A percentile compares a stretch with the other conserved stretches of the same genome.
phyloP scores from a whole-genome alignment of 1,140 invertebrate genomes.

The Elymnias hypermnestra region DNA sequence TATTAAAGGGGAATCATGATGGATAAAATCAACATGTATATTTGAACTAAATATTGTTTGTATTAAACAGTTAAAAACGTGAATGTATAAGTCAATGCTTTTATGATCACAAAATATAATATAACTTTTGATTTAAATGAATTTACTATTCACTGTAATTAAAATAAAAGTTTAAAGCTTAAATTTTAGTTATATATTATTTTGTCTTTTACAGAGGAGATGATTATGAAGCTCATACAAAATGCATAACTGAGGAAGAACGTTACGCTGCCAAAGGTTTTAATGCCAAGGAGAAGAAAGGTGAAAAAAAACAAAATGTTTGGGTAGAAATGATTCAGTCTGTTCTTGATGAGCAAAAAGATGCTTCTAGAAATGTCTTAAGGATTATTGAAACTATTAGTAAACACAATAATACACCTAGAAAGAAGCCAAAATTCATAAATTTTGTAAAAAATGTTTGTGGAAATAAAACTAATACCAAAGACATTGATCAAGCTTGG shows the following conservation, averaged over 20 bases:
- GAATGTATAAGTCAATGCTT: too few species aligned
- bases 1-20: too few species aligned
- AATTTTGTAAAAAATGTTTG: conserved; percentile 84
- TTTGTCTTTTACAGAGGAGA: conserved; percentile 79
- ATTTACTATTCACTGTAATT: too few species aligned
- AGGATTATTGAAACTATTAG: conserved; percentile 84
- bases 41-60: too few species aligned
- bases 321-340: conserved; percentile 91
- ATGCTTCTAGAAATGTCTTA: conserved; percentile 76
- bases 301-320: conserved; percentile 91
- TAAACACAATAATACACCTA: conserved; percentile 91
- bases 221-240: conserved; percentile 89
- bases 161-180: too few species aligned
- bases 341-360: conserved; percentile 80
- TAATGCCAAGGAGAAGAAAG: conserved; percentile 89
- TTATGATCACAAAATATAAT: too few species aligned
- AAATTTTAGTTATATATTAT: too few species aligned
- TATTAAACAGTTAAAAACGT: too few species aligned
- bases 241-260: conserved; percentile 94
- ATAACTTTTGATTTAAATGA: too few species aligned
- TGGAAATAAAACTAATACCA: conserved; percentile 74
- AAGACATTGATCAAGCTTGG: conserved; percentile 82
- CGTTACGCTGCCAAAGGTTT: conserved; percentile 92
- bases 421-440: conserved; percentile 92
- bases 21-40: too few species aligned